Conservation (phyloP, 2,797 vertebrate species). For the Typhlichthys subterraneus region DNA sequence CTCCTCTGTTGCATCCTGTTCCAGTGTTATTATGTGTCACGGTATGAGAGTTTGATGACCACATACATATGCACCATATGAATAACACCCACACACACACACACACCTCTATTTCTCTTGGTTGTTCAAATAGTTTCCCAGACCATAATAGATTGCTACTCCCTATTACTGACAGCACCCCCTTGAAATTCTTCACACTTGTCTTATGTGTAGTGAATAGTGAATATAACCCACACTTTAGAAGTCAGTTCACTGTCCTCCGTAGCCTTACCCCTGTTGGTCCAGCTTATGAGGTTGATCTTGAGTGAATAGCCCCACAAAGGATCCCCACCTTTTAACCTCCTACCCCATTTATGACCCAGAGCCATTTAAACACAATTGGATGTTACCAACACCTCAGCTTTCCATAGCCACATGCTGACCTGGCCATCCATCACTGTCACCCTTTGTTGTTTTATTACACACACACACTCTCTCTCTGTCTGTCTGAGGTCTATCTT, state of each 20-base stretch:
- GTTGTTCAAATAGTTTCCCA: neutral
- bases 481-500: constrained; percentile 59
- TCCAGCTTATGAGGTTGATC: constrained; percentile 61
- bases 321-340: constrained; percentile 67
- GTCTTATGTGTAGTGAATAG: constrained; percentile 7
- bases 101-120: neutral
- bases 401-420: constrained; percentile 59
- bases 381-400: constrained; percentile 75
- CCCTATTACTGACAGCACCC: neutral
- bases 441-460: constrained; percentile 67
- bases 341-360: constrained; percentile 74
- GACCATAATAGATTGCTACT: neutral
- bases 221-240: constrained; percentile 5
- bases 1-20: constrained; percentile 59
- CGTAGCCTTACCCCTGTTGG: constrained; percentile 34
- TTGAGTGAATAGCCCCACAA: constrained; percentile 56
- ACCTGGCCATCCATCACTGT: constrained; percentile 72
- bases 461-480: constrained; percentile 29
- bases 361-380: constrained; percentile 75
- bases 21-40: constrained; percentile 57
- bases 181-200: constrained; percentile 9
- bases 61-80: constrained; percentile 17
- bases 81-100: constrained; percentile 9
- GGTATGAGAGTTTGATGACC: constrained; percentile 43
- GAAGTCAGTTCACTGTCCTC: constrained; percentile 31